Percentiles rank a stretch among this genome's conserved stretches.
These are phyloP conservation scores for Drosophila saltans DNA, from an alignment of 1,140 invertebrate genomes.

Conservation along the genomic window DNA sequence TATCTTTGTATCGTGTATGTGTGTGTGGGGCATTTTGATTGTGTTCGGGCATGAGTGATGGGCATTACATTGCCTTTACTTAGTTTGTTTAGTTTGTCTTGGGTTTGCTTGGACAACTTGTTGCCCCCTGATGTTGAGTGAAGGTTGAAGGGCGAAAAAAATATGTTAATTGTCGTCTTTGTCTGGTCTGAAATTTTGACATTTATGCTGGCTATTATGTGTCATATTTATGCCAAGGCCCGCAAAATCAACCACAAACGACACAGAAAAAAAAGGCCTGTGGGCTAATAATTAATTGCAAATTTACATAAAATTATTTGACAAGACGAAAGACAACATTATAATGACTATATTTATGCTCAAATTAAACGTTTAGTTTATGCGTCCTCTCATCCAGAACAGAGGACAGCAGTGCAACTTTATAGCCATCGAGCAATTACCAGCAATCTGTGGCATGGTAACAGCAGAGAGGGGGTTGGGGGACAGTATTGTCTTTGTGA, in stretches of 20 bases:
- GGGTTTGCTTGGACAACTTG: constrained; percentile 50
- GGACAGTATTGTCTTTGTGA: constrained; percentile 67
- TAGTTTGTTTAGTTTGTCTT: constrained; percentile 32
- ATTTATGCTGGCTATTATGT: constrained; percentile 70
- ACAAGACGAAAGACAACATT: constrained; percentile 11
- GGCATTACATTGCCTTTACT: constrained; percentile 61
- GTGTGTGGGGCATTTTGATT: constrained; percentile 29
- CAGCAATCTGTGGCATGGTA: constrained; percentile 43
- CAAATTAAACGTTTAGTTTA: constrained; percentile 72
- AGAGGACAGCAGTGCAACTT: constrained; percentile 46
- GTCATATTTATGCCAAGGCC: constrained; percentile 39
- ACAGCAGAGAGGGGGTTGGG: not conserved
- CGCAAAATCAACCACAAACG: constrained; percentile 13
- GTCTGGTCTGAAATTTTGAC: constrained; percentile 26
- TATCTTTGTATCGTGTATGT: constrained; percentile 19
- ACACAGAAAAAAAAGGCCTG: constrained; percentile 45
- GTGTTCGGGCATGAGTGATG: constrained; percentile 48
- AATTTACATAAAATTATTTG: constrained; percentile 63
- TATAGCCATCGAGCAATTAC: constrained; percentile 71
- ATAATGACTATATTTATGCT: constrained; percentile 48
- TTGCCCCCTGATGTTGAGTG: constrained; percentile 34
- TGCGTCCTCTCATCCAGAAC: constrained; percentile 3
- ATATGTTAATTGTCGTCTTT: constrained; percentile 71
- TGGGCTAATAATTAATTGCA: constrained; percentile 55
- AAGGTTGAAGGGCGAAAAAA: constrained; percentile 17